Evolutionary conservation across 2,113 vertebrate genomes (phyloP).

Genomic region (Engraulis encrasicolus): DNA sequence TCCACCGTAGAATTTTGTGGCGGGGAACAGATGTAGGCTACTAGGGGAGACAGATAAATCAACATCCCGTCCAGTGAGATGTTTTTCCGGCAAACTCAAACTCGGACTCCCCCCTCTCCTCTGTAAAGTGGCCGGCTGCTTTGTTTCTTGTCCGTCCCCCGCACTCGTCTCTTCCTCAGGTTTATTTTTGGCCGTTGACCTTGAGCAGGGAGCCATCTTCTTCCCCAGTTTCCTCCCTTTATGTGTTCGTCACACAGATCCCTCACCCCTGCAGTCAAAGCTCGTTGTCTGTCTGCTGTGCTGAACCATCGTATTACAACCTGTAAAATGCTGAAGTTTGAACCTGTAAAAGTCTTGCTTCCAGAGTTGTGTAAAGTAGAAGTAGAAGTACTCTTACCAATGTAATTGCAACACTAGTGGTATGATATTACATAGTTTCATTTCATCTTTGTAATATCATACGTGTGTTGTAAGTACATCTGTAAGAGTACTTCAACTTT

Average conservation of each 20-base stretch:
- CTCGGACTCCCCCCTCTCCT: background rate
- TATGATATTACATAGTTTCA: too few species aligned
- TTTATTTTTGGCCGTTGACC: slow-evolving; percentile 66
- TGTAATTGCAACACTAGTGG: too few species aligned
- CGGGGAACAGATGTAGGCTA: slow-evolving; percentile 34
- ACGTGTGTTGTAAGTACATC: too few species aligned
- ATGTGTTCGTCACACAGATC: slow-evolving; percentile 20
- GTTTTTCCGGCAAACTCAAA: background rate
- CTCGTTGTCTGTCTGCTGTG: background rate
- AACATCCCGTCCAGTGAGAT: background rate
- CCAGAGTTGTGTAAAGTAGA: too few species aligned
- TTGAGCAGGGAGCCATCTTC: slow-evolving; percentile 49
- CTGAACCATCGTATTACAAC: background rate
- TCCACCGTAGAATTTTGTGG: slow-evolving; percentile 54
- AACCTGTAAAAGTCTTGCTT: background rate
- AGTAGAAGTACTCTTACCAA: too few species aligned
- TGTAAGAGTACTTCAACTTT: too few species aligned
- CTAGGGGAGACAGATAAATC: background rate
- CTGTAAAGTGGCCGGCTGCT: slow-evolving; percentile 33
- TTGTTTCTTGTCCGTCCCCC: slow-evolving; percentile 31
- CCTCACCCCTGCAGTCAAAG: slow-evolving; percentile 29
- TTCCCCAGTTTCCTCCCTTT: slow-evolving; percentile 51
- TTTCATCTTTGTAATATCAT: too few species aligned
- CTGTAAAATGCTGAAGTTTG: background rate
- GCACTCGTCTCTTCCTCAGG: slow-evolving; percentile 23